phyloP scores from a whole-genome alignment of 2,113 vertebrate genomes.

The Cyphomyrus plagiostoma region DNA sequence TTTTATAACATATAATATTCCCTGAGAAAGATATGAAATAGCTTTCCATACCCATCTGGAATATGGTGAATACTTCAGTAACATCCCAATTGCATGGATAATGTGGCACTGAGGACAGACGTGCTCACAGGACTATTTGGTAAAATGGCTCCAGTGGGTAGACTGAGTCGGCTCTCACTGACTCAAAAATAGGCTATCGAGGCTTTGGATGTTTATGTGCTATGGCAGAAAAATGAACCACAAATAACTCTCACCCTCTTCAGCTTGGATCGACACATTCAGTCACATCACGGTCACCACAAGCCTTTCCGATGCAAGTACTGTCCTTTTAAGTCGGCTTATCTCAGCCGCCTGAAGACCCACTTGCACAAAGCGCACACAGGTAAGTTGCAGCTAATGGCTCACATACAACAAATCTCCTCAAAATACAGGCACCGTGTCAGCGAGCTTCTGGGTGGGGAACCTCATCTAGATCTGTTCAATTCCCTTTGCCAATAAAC shows the following conservation, averaged over 20 bases:
- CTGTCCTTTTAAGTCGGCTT: slow-evolving; percentile 96
- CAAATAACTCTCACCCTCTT: slow-evolving; percentile 13
- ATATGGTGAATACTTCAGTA: slow-evolving; percentile 54
- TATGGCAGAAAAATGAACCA: not conserved
- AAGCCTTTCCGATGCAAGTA: slow-evolving; percentile 97
- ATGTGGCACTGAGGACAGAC: not conserved
- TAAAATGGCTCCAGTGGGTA: not conserved
- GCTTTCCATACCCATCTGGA: slow-evolving; percentile 49
- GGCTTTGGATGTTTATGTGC: not conserved
- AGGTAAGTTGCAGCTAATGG: slow-evolving; percentile 65
- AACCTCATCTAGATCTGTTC: not conserved
- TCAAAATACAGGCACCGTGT: not conserved
- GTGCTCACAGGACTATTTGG: not conserved
- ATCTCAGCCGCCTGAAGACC: slow-evolving; percentile 91
- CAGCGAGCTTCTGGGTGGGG: not conserved
- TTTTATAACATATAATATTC: not conserved
- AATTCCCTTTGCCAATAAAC: not conserved
- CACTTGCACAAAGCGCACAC: slow-evolving; percentile 92
- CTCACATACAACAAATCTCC: not conserved
- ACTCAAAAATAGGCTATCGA: not conserved
- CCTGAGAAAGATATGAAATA: slow-evolving; percentile 40
- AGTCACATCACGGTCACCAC: slow-evolving; percentile 94
- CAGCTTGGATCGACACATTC: slow-evolving; percentile 94
- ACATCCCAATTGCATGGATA: slow-evolving; percentile 22
- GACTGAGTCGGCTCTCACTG: not conserved